A percentile compares a stretch with the other conserved stretches of the same genome.
These are phyloP conservation scores for Gulo gulo DNA, from an alignment of 2,113 vertebrate genomes.

Conservation along the genomic window DNA sequence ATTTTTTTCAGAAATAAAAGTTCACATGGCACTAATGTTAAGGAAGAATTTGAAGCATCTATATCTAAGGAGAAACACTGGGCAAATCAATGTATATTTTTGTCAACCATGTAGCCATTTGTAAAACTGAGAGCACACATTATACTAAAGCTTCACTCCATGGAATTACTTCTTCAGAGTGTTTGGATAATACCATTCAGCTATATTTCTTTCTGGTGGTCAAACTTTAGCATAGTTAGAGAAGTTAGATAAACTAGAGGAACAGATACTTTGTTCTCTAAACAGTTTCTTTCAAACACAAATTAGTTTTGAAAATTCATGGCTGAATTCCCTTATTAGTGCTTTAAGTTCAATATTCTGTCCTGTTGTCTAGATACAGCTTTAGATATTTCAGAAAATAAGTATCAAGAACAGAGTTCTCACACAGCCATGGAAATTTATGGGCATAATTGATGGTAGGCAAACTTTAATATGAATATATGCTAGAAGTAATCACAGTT, in stretches of 20 bases:
- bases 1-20: not conserved
- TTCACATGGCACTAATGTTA: not conserved
- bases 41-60: not conserved
- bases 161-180: not conserved
- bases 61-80: not conserved
- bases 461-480: not conserved
- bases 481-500: not conserved
- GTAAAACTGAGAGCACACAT: not conserved
- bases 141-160: not conserved
- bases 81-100: not conserved
- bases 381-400: not conserved
- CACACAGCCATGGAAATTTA: not conserved
- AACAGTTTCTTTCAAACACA: not conserved
- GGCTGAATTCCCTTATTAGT: not conserved
- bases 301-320: not conserved
- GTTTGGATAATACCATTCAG: not conserved
- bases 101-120: not conserved
- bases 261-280: not conserved
- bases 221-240: not conserved
- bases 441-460: not conserved
- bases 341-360: not conserved
- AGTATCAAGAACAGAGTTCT: not conserved
- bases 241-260: not conserved
- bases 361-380: not conserved
- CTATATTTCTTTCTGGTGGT: not conserved